Base-by-base conservation (phyloP, 64 coral and sea anemone species). In the Astreopora myriophthalma region DNA sequence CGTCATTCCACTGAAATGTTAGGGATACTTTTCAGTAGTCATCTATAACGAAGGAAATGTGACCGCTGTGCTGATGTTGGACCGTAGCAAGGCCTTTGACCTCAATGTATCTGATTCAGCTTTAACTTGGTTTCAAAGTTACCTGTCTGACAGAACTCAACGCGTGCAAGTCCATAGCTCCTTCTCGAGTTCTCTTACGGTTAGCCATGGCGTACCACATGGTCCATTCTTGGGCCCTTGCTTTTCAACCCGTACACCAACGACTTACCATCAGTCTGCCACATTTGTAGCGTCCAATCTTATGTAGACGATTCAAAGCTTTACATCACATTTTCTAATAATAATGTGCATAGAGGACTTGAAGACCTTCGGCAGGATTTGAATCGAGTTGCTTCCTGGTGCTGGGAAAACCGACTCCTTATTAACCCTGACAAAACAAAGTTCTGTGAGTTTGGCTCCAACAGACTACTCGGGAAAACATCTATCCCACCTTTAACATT, bases 1-100 rank as follows among this genome's bases (percentile, higher is more conserved):
- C 48, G 86, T 11, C 82, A 87, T 52, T 93, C 91, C 24, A 85
- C 90, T 5, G 79, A 92, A 58, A 92, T 79, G 28, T 35, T 68
- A 25, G 39, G 66, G 14, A 42, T 92, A 16, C n/a, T 67, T 92
- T 30, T 92, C 84, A 27, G 75, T 5, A 74, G 69, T 28, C 90
- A 92, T 51, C 39, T 91, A 29, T 84, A 68, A 32, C 16, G 89
- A 81, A 80, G 34, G 37, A 70, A 74, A 84, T 37, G 58, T 91
- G 26, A 91, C 46, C n/a, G 78, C 36, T 1, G 42, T 91, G 35
- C 77, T 91, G 58, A 48, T 84, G 62, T 28, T 84, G 14, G 78
- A 82, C 35, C 34, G 74, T 8, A 89, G 44, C 51, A 71, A 65
- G 73, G 75, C 76, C 3, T 81, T 91, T 83, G 76, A n/a, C n/a